A percentile compares a stretch with the other conserved stretches of the same genome.
phyloP scores from a whole-genome alignment of 1,140 invertebrate species.

The Sycophaga agraensis region DNA sequence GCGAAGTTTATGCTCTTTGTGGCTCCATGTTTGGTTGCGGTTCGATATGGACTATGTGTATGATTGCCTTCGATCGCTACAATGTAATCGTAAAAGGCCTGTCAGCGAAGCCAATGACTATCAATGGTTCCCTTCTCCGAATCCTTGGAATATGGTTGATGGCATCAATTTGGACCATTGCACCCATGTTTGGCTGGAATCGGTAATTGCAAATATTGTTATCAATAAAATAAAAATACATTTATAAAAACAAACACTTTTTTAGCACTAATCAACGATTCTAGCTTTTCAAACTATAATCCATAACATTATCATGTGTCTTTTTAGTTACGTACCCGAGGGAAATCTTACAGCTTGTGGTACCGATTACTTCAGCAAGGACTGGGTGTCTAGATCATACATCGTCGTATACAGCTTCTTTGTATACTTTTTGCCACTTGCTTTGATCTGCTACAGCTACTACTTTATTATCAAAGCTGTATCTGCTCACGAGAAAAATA shows the following conservation, averaged over 20 bases:
- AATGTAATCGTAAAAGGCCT: slow-evolving; percentile 77
- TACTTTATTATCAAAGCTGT: slow-evolving; percentile 78
- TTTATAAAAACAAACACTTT: not conserved
- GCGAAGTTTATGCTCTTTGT: slow-evolving; percentile 77
- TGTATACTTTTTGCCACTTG: slow-evolving; percentile 70
- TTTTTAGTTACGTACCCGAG: slow-evolving; percentile 68
- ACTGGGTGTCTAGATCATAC: slow-evolving; percentile 67
- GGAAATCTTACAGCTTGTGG: slow-evolving; percentile 80
- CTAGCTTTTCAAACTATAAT: too few relatives aligned
- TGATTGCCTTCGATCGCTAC: slow-evolving; percentile 81
- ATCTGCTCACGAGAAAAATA: slow-evolving; percentile 74
- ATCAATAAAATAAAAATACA: not conserved
- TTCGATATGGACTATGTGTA: slow-evolving; percentile 82
- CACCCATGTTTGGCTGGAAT: slow-evolving; percentile 70
- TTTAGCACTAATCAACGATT: too few relatives aligned
- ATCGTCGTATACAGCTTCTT: slow-evolving; percentile 68
- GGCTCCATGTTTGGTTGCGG: slow-evolving; percentile 79
- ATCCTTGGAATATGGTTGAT: slow-evolving; percentile 72
- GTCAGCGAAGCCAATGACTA: slow-evolving; percentile 68
- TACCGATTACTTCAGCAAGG: slow-evolving; percentile 73
- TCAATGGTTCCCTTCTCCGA: slow-evolving; percentile 66
- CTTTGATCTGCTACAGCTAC: slow-evolving; percentile 75
- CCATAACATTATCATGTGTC: too few relatives aligned
- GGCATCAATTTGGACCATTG: slow-evolving; percentile 68
- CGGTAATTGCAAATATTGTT: slow-evolving; percentile 48